Percentiles rank a stretch among this genome's conserved stretches.
Conservation (phyloP, 2,113 vertebrate genomes). For the Orientallactaga bullata region DNA sequence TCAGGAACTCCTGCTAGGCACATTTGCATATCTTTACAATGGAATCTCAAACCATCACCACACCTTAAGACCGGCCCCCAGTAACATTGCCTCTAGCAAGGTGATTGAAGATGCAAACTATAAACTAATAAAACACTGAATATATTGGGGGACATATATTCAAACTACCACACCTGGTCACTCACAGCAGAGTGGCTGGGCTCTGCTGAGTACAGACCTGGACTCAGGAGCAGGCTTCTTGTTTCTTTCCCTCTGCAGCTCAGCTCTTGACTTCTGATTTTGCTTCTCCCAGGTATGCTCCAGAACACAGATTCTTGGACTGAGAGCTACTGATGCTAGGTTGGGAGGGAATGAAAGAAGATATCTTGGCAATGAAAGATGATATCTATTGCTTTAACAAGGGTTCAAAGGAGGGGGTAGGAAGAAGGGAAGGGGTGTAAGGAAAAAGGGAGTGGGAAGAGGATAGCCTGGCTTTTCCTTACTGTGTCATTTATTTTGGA, state of each 20-base stretch:
- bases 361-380: neutral
- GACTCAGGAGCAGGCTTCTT: neutral
- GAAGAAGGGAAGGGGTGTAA: neutral
- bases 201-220: neutral
- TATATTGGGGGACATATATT: no score
- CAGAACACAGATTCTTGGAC: neutral
- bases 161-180: no score
- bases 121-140: no score
- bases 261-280: neutral
- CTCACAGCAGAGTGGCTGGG: fast-evolving
- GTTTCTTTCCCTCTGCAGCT: neutral
- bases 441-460: neutral
- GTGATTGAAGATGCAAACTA: no score
- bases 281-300: neutral
- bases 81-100: no score
- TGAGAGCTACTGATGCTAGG: neutral
- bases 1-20: no score
- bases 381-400: neutral
- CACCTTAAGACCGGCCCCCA: no score
- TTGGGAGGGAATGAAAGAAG: slow-evolving; percentile 1
- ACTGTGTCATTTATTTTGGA: slow-evolving; percentile 28
- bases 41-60: no score
- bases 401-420: neutral
- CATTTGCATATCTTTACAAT: no score
- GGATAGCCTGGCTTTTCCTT: neutral